phyloP scores from a whole-genome alignment of 2,113 vertebrate species.

The Poeciliopsis turrubarensis region DNA sequence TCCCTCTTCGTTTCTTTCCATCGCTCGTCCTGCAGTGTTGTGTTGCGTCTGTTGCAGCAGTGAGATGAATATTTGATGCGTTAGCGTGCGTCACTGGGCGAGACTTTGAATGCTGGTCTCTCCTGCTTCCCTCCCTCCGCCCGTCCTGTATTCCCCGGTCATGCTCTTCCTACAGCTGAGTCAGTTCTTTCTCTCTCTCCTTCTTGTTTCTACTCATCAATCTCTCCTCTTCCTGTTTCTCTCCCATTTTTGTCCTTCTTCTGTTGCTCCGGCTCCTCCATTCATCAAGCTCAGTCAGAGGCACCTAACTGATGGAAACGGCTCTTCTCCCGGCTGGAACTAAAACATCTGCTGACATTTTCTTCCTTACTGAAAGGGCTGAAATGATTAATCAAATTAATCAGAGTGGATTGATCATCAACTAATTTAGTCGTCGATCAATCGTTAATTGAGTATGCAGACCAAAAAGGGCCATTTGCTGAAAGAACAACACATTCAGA shows the following conservation, averaged over 20 bases:
- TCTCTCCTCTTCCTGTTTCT: background rate
- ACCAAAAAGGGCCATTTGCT: no score
- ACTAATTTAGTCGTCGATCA: no score
- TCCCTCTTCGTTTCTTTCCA: background rate
- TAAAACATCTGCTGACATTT: conserved; percentile 4
- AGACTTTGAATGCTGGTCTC: conserved; percentile 23
- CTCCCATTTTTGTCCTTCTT: background rate
- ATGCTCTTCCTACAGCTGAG: conserved; percentile 19
- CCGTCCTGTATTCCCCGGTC: conserved; percentile 1
- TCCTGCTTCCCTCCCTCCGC: conserved; percentile 1
- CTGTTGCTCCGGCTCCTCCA: background rate
- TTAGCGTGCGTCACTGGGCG: conserved; percentile 55
- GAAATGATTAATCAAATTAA: no score
- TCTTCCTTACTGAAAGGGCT: background rate
- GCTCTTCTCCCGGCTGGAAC: background rate
- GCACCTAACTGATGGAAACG: conserved; percentile 11
- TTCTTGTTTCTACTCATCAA: background rate
- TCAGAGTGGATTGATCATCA: no score
- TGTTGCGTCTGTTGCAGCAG: conserved; percentile 44
- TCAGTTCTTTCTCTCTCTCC: conserved; percentile 6
- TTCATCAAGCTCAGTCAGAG: conserved; percentile 6
- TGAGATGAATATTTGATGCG: conserved; percentile 70
- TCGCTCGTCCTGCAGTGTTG: conserved; percentile 29
- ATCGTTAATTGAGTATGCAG: no score
- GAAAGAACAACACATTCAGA: no score